phyloP scores from a whole-genome alignment of 2,888 invertebrate species.

The Lagria hirta region DNA sequence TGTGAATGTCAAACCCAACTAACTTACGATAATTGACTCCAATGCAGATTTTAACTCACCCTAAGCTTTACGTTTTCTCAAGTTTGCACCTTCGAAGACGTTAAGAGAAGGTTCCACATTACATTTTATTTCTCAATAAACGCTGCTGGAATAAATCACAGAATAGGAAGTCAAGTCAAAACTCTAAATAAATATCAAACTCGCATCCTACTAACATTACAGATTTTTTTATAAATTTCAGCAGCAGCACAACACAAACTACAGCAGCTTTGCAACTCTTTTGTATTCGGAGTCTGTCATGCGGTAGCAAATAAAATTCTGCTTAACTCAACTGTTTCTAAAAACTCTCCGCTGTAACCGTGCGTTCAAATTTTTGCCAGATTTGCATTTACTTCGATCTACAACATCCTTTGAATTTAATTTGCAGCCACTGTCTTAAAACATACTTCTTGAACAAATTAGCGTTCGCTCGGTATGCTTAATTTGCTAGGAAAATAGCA shows the following conservation, averaged over 20 bases:
- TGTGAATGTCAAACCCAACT: slow-evolving; percentile 10
- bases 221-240: slow-evolving; percentile 33
- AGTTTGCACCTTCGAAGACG: slow-evolving; percentile 4
- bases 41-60: slow-evolving; percentile 6
- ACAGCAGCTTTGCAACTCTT: slow-evolving; percentile 27
- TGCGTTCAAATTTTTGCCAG: slow-evolving; percentile 22
- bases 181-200: slow-evolving; percentile 19
- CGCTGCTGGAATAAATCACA: slow-evolving; percentile 7
- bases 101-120: background rate
- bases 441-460: slow-evolving; percentile 1
- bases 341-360: slow-evolving; percentile 21
- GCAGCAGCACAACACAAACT: slow-evolving; percentile 20
- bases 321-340: slow-evolving; percentile 22
- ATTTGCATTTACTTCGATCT: too few species aligned
- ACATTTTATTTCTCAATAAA: background rate
- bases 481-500: too few species aligned
- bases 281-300: slow-evolving; percentile 32
- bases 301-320: slow-evolving; percentile 36
- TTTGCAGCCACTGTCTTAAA: background rate
- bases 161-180: background rate
- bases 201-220: slow-evolving; percentile 32
- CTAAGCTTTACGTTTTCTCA: slow-evolving; percentile 7
- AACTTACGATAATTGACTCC: slow-evolving; percentile 12
- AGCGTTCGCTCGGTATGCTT: too few species aligned
- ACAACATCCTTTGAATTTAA: slow-evolving; percentile 1